These are phyloP conservation scores for Electrona antarctica DNA, from an alignment of 2,113 vertebrate species.

Conservation along the genomic window DNA sequence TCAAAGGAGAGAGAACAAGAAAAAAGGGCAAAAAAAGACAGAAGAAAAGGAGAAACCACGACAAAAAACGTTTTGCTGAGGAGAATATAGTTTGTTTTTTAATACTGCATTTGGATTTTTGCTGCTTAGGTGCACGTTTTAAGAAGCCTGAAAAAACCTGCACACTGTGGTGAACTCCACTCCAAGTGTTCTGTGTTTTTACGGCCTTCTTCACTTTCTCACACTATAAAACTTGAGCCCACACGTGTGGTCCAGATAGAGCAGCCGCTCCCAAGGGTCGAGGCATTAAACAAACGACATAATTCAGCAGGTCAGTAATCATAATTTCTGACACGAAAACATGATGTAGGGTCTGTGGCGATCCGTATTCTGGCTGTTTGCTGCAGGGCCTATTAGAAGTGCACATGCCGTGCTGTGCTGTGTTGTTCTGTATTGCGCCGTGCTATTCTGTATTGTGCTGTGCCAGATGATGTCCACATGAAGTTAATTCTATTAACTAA, in stretches of 20 bases:
- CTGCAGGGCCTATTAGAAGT: slow-evolving; percentile 1
- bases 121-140: too few species aligned
- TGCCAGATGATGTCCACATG: slow-evolving; percentile 26
- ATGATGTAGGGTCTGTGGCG: slow-evolving; percentile 18
- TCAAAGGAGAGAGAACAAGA: too few species aligned
- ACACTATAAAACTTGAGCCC: not conserved
- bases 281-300: slow-evolving; percentile 12
- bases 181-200: not conserved
- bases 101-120: too few species aligned
- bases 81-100: too few species aligned
- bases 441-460: too few species aligned
- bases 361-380: slow-evolving; percentile 20
- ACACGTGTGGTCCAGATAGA: not conserved
- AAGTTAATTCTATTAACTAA: not conserved
- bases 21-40: too few species aligned
- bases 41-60: too few species aligned
- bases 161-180: not conserved
- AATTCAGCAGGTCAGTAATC: slow-evolving; percentile 22
- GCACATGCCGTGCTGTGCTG: too few species aligned
- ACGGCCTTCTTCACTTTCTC: not conserved
- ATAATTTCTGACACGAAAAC: slow-evolving; percentile 31
- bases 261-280: slow-evolving; percentile 15
- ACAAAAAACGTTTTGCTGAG: too few species aligned
- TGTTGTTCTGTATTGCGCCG: too few species aligned
- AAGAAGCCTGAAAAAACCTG: too few species aligned